These are phyloP conservation scores for Rhinoderma darwinii DNA, from an alignment of 2,113 vertebrate genomes.

Conservation along the genomic window DNA sequence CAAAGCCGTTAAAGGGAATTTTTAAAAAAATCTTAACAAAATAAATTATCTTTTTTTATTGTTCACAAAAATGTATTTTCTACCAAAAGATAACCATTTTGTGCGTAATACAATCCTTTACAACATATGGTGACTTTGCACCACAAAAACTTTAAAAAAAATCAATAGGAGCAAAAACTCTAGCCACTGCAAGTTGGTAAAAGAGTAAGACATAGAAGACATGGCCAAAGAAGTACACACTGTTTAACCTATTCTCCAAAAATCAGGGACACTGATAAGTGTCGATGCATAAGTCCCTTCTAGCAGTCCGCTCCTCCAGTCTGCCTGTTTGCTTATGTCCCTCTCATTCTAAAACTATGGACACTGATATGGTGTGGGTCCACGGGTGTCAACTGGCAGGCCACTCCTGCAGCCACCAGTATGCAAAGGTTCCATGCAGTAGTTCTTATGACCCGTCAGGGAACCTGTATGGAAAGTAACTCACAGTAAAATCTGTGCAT, in stretches of 20 bases:
- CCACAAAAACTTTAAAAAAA: not conserved
- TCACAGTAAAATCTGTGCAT: too few relatives aligned
- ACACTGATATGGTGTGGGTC: too few relatives aligned
- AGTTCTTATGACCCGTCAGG: too few relatives aligned
- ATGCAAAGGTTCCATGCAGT: too few relatives aligned
- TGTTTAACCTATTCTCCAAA: not conserved
- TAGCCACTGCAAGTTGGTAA: not conserved
- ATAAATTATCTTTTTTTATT: not conserved
- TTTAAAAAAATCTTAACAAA: not conserved
- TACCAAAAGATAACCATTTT: too few relatives aligned
- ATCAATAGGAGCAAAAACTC: not conserved
- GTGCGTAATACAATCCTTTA: not conserved
- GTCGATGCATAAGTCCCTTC: not conserved
- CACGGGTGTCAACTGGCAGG: too few relatives aligned
- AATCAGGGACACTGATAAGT: not conserved
- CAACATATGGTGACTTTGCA: not conserved
- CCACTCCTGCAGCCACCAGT: too few relatives aligned
- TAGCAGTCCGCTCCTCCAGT: not conserved
- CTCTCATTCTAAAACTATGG: not conserved
- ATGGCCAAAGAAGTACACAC: not conserved
- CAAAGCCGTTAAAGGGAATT: not conserved
- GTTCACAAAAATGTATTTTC: too few relatives aligned
- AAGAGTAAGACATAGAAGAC: not conserved
- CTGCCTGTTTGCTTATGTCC: not conserved
- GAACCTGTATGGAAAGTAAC: too few relatives aligned